Evolutionary conservation across 2,797 vertebrate species (phyloP).

Genomic region (Pipistrellus nathusii): DNA sequence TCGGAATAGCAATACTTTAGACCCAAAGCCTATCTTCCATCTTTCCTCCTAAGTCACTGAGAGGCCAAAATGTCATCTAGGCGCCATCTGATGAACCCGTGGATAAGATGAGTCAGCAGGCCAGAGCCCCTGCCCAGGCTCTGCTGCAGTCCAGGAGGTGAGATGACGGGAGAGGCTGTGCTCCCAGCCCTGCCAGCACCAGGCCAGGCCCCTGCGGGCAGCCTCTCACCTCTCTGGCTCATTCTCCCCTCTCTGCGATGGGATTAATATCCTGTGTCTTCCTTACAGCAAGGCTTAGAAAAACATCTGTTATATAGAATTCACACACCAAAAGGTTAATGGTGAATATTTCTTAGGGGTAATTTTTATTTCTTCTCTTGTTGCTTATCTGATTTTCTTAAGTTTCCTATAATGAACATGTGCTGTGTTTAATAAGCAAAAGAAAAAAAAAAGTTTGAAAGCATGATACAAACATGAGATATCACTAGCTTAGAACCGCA

Average conservation of each 20-base stretch:
- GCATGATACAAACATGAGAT: not conserved
- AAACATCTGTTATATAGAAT: not conserved
- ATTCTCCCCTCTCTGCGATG: not conserved
- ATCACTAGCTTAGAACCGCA: not conserved
- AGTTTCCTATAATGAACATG: slow-evolving; percentile 5
- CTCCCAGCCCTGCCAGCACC: not conserved
- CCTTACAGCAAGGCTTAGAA: not conserved
- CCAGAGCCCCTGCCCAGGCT: not conserved
- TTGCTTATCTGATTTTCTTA: not conserved
- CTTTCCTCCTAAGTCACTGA: not conserved
- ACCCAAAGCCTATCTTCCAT: not conserved
- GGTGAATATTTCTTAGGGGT: not conserved
- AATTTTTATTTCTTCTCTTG: slow-evolving; percentile 17
- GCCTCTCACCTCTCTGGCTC: not conserved
- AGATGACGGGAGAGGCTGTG: not conserved
- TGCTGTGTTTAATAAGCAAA: slow-evolving; percentile 30
- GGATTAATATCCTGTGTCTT: not conserved
- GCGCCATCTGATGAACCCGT: not conserved
- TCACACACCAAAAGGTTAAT: not conserved
- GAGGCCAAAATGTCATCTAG: not conserved
- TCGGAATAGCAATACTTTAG: not conserved
- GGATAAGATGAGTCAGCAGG: not conserved
- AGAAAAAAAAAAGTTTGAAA: not conserved
- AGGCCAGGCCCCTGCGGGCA: not conserved
- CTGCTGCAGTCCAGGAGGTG: not conserved